These are phyloP conservation scores for Mesocricetus auratus DNA, from an alignment of 2,113 vertebrate species.

Conservation along the genomic window DNA sequence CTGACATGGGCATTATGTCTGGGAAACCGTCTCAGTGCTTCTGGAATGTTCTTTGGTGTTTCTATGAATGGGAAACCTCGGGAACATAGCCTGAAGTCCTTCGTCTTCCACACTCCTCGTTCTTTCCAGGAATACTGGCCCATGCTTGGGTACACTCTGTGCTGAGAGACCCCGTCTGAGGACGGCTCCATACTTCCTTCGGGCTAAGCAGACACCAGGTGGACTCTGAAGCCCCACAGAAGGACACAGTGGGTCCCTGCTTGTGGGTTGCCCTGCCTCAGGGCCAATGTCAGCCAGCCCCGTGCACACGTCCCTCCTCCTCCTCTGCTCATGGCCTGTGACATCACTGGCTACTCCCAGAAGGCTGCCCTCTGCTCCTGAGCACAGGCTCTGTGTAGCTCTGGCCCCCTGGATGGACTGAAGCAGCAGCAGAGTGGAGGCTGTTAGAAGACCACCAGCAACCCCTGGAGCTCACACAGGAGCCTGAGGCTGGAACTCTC, in stretches of 20 bases:
- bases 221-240: not conserved
- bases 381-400: conserved; percentile 60
- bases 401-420: conserved; percentile 76
- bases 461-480: conserved; percentile 11
- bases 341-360: conserved; percentile 83
- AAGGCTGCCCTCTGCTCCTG: conserved; percentile 80
- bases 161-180: not conserved
- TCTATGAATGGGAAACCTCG: not conserved
- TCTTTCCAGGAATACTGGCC: not conserved
- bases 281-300: conserved; percentile 73
- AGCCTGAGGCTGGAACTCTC: conserved; percentile 43
- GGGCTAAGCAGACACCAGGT: not conserved
- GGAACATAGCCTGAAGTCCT: not conserved
- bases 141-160: not conserved
- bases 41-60: conserved; percentile 24
- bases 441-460: conserved; percentile 63
- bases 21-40: not conserved
- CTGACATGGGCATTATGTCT: not conserved
- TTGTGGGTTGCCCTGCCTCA: conserved; percentile 67
- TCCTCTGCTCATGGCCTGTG: conserved; percentile 80
- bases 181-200: not conserved
- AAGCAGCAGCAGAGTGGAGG: conserved; percentile 52
- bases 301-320: conserved; percentile 80
- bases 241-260: conserved; percentile 55
- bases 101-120: not conserved